A percentile compares a stretch with the other conserved stretches of the same genome.
Evolutionary conservation across 2,888 invertebrate genomes (phyloP).

Genomic region (Macrophya annulata): DNA sequence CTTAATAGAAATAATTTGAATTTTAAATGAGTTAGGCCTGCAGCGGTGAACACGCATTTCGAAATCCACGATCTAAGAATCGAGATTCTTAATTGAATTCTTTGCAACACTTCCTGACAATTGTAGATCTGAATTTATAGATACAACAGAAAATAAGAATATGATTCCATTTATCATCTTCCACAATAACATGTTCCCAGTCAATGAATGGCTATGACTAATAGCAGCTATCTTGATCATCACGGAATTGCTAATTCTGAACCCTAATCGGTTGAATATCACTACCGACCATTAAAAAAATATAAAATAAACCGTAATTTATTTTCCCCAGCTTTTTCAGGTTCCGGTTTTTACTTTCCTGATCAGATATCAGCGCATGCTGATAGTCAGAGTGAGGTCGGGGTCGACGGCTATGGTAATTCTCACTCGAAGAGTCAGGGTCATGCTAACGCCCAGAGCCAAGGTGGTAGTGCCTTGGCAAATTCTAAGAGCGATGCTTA

Average conservation of each 20-base stretch:
- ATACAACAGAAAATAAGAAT: neutral
- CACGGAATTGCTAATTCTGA: too few species aligned
- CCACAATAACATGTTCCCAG: neutral
- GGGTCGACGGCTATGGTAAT: slow-evolving; percentile 58
- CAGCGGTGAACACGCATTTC: neutral
- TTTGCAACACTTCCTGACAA: neutral
- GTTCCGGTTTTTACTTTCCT: slow-evolving; percentile 53
- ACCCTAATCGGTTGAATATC: too few species aligned
- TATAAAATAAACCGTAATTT: neutral
- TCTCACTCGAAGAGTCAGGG: slow-evolving; percentile 56
- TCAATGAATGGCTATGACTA: neutral
- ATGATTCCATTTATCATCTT: neutral
- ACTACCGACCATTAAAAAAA: too few species aligned
- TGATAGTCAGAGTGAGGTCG: slow-evolving; percentile 52
- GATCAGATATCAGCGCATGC: slow-evolving; percentile 50
- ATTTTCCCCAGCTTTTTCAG: neutral
- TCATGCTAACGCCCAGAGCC: slow-evolving; percentile 52
- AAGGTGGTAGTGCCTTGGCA: slow-evolving; percentile 52
- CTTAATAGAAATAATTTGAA: neutral
- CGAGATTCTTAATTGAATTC: neutral
- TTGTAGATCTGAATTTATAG: neutral
- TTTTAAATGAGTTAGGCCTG: neutral
- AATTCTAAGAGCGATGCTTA: slow-evolving; percentile 53
- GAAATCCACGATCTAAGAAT: neutral
- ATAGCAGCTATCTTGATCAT: too few species aligned